These are phyloP conservation scores for Calameuta pallipes DNA, from an alignment of 2,888 invertebrate genomes.

Conservation along the genomic window DNA sequence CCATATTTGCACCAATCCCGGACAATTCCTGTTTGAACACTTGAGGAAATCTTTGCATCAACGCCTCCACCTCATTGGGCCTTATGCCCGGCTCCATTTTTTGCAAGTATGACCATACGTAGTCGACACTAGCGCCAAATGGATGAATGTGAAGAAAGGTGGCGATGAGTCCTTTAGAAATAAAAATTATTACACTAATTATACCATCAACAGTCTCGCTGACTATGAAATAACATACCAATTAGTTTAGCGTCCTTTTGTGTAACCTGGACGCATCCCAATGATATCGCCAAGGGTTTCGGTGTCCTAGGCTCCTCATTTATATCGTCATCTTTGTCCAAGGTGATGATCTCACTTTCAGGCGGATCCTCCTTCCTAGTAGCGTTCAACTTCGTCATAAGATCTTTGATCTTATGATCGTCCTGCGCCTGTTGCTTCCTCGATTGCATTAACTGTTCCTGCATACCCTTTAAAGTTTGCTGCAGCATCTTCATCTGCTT, in stretches of 20 bases:
- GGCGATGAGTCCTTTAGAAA: constrained; percentile 77
- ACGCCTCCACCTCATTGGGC: constrained; percentile 80
- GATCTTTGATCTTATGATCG: constrained; percentile 69
- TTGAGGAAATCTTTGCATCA: constrained; percentile 81
- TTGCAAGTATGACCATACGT: constrained; percentile 91
- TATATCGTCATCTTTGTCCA: constrained; percentile 64
- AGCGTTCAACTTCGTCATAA: constrained; percentile 64
- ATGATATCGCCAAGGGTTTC: constrained; percentile 48
- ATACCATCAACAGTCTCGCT: not conserved
- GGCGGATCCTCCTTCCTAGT: constrained; percentile 59
- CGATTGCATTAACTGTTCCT: constrained; percentile 72
- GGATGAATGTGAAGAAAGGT: constrained; percentile 94
- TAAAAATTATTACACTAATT: not conserved
- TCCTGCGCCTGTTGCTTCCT: constrained; percentile 70
- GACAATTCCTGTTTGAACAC: constrained; percentile 83
- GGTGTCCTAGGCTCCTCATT: constrained; percentile 58
- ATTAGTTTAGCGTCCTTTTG: constrained; percentile 81
- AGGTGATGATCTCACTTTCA: constrained; percentile 67
- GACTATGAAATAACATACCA: constrained; percentile 62
- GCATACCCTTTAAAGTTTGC: constrained; percentile 74
- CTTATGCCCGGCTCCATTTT: constrained; percentile 80
- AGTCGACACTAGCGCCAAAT: constrained; percentile 89
- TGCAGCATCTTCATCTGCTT: constrained; percentile 83
- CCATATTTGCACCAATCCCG: constrained; percentile 88
- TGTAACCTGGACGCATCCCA: constrained; percentile 59